Base-by-base conservation (phyloP, 2,113 vertebrate genomes). In the Cryptomyrus ogoouensis region DNA sequence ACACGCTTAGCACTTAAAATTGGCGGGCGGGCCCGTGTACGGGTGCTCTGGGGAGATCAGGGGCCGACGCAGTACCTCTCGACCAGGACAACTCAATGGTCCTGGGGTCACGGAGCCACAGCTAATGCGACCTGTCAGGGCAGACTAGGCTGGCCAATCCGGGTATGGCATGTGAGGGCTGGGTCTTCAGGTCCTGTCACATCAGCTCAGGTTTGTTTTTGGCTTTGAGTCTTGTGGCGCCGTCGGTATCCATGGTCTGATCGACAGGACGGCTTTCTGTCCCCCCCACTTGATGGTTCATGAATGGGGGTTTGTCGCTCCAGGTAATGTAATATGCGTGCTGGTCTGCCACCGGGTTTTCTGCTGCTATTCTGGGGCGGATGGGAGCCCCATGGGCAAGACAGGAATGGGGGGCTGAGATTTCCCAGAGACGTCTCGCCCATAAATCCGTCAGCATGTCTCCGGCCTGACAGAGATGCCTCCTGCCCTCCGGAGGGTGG, bases 371-470 rank as follows among this genome's bases (percentile, higher is more conserved):
- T 89, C 35, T 52, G 44, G 88, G 88, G 27, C 5, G 86, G 88
- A 35, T 88, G 88, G 89, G 0, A 21, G 90, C 91, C 74, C 70
- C 13, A 15, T 50, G 62, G n/a, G 74, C 90, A 90, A 49, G 58
- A 66, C 7, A 3, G 42, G 49, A 90, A 83, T 62, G 39, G 27
- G 91, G 42, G 91, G 88, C 91, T 88, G 85, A 91, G 91, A 92
- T 93, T 92, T 92, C 90, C 19, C 91, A 89, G 88, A 91, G 91
- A 91, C 92, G 92, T 92, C 49, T 50, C n/a, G 24, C 90, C 83
- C 91, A 92, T 94, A 92, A 92, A 91, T 94, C 92, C 92, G 92
- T 93, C 92, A 91, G 87, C 90, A 70, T 90, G 91, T 93, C 89
- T 91, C 86, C 85, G 52, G 89, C 89, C 89, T 35, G 15, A 83